Evolutionary conservation across 2,113 vertebrate genomes (phyloP).

Genomic region (Recurvirostra avosetta): DNA sequence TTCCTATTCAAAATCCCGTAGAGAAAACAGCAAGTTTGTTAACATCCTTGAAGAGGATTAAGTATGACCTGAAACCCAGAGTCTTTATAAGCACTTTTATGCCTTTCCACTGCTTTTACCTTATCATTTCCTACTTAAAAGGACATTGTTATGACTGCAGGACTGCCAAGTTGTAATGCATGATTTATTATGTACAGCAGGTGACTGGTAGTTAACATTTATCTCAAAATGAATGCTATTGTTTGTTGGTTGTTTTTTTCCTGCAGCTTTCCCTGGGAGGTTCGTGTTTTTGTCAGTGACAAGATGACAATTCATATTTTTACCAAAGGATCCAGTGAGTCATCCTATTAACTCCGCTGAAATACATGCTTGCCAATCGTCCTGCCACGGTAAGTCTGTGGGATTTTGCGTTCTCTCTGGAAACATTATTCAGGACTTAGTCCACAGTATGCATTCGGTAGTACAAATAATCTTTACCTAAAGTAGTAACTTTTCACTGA

Average conservation of each 20-base stretch:
- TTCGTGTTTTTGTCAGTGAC: conserved; percentile 75
- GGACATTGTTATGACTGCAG: neutral
- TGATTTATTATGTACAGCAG: conserved; percentile 35
- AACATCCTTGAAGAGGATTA: neutral
- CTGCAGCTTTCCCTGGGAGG: conserved; percentile 46
- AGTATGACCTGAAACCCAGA: neutral
- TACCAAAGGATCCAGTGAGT: conserved; percentile 77
- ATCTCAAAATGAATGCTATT: conserved; percentile 12
- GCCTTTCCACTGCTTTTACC: neutral
- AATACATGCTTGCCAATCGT: conserved; percentile 25
- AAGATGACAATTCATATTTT: conserved; percentile 81
- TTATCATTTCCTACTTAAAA: neutral
- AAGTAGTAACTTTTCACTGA: neutral
- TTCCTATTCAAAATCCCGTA: neutral
- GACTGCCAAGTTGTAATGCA: neutral
- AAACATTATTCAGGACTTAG: neutral
- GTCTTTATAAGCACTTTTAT: neutral
- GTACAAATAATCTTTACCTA: neutral
- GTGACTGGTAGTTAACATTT: conserved; percentile 20
- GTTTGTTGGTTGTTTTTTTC: neutral
- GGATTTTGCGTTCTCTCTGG: neutral
- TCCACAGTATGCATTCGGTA: neutral
- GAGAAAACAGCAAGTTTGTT: neutral
- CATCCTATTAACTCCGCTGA: conserved; percentile 77
- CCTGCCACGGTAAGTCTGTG: conserved; percentile 40